Evolutionary conservation across 2,113 vertebrate species (phyloP).

Genomic region (Lasiurus borealis): DNA sequence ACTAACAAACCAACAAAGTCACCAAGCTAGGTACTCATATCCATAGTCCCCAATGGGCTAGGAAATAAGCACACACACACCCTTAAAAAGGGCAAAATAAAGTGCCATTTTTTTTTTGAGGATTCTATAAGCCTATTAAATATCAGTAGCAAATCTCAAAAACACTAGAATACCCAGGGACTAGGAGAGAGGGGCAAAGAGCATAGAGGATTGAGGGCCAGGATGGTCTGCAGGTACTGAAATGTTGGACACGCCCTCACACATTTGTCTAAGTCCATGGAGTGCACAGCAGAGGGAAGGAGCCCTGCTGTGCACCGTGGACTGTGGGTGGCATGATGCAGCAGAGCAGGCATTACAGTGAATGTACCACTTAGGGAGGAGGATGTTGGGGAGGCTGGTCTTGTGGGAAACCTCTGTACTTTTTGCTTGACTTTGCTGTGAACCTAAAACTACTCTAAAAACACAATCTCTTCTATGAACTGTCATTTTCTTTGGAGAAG

Average conservation of each 20-base stretch:
- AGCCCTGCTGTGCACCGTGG: too few species aligned
- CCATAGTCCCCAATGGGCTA: background rate
- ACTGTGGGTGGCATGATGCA: rapidly evolving
- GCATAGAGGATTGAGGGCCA: background rate
- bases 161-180: background rate
- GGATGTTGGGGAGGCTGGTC: background rate
- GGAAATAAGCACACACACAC: background rate
- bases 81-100: background rate
- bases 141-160: background rate
- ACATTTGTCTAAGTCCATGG: background rate
- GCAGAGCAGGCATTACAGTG: rapidly evolving
- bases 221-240: background rate
- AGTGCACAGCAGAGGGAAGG: background rate
- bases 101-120: background rate
- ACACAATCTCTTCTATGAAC: background rate
- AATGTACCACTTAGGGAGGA: background rate
- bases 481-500: background rate
- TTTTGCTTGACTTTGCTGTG: background rate
- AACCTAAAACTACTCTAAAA: background rate
- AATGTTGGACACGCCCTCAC: rapidly evolving
- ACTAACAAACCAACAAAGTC: too few species aligned
- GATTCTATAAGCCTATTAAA: background rate
- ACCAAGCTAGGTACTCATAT: background rate
- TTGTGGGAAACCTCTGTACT: background rate
- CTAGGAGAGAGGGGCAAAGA: rapidly evolving